Conservation (phyloP, 2,797 vertebrate genomes). For the Sciurus carolinensis region DNA sequence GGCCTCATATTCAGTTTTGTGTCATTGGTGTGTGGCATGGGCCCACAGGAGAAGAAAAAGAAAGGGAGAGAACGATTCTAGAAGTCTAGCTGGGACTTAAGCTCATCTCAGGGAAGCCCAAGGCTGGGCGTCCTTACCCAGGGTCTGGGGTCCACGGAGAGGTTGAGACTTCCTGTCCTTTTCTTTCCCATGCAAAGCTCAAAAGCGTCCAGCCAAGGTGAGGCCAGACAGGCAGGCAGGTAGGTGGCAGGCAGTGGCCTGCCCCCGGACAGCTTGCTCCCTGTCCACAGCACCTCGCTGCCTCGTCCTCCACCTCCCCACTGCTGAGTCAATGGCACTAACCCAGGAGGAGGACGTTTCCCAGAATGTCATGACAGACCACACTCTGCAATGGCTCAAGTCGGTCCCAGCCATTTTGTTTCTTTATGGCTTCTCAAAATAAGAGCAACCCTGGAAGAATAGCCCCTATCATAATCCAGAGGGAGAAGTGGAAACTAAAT, state of each 20-base stretch:
- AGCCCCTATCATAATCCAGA: neutral
- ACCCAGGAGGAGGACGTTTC: conserved; percentile 8
- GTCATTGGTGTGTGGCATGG: neutral
- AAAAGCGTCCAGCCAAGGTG: neutral
- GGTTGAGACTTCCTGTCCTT: neutral
- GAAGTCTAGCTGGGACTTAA: neutral
- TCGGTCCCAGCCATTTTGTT: neutral
- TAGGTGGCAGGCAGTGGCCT: accelerated
- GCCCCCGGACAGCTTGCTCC: accelerated
- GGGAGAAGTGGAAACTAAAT: neutral
- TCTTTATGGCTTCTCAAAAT: conserved; percentile 3
- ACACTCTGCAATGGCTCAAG: neutral
- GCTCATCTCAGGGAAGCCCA: neutral
- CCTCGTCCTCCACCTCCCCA: neutral
- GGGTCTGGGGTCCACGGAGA: neutral
- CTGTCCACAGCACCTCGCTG: neutral
- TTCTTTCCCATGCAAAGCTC: neutral
- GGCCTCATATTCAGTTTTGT: neutral
- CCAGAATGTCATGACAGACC: conserved; percentile 18
- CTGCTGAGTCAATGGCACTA: neutral
- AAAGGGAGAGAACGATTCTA: neutral
- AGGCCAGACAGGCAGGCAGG: neutral
- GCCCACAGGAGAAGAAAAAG: neutral
- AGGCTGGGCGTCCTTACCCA: neutral
- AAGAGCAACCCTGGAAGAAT: neutral